Percentiles rank a stretch among this genome's conserved stretches.
phyloP scores from a whole-genome alignment of 2,113 vertebrate species.

The Tyrannus savana region DNA sequence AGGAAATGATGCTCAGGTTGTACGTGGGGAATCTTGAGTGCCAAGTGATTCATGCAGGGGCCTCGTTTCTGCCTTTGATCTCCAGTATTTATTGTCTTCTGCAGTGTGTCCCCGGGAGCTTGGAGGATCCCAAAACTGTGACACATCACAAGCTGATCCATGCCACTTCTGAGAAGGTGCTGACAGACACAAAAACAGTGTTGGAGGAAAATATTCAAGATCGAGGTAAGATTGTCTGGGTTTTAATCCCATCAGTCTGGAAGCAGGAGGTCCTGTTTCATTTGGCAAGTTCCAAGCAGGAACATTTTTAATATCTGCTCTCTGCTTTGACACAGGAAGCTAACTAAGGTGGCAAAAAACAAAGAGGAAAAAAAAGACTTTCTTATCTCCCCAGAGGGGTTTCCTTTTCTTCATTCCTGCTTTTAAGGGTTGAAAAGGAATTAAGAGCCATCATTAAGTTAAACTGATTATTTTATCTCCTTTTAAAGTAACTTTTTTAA shows the following conservation, averaged over 20 bases:
- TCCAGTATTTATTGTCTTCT: neutral
- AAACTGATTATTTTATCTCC: neutral
- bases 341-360: neutral
- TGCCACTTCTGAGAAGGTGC: slow-evolving; percentile 89
- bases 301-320: neutral
- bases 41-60: neutral
- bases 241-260: neutral
- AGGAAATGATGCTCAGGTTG: neutral
- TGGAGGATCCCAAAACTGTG: slow-evolving; percentile 94
- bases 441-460: neutral
- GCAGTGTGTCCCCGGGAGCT: slow-evolving; percentile 87
- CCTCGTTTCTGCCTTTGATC: neutral
- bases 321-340: neutral
- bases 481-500: neutral
- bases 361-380: neutral
- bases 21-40: neutral
- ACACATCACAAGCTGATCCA: slow-evolving; percentile 95
- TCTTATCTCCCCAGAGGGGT: neutral
- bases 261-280: neutral
- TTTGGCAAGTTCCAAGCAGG: neutral
- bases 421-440: neutral
- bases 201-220: slow-evolving; percentile 93
- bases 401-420: neutral
- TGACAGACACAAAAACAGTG: slow-evolving; percentile 89
- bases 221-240: slow-evolving; percentile 76